Conservation (phyloP, 1,140 invertebrate genomes). For the Diabrotica virgifera region DNA sequence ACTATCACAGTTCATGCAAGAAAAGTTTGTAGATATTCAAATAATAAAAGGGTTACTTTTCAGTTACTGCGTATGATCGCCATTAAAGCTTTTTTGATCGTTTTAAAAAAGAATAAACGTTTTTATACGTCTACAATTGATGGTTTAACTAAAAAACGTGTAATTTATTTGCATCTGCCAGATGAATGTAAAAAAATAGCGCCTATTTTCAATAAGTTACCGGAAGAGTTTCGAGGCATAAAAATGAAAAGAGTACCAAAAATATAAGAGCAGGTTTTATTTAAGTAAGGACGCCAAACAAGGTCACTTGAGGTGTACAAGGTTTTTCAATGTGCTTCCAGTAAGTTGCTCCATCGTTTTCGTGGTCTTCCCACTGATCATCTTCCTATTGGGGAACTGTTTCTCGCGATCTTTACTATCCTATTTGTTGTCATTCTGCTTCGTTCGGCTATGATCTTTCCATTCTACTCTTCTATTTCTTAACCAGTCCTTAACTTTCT, state of each 20-base stretch:
- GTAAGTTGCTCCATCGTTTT: too few species aligned
- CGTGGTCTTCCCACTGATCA: too few species aligned
- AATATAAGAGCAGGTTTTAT: background rate
- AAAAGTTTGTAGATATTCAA: background rate
- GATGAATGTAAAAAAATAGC: background rate
- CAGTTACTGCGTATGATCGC: slow-evolving; percentile 14
- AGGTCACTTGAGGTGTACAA: too few species aligned
- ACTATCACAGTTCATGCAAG: slow-evolving; percentile 8
- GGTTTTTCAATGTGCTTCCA: too few species aligned
- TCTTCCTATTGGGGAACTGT: too few species aligned
- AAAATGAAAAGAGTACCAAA: slow-evolving; percentile 7
- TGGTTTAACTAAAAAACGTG: background rate
- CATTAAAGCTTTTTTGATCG: slow-evolving; percentile 17
- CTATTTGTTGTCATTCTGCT: too few species aligned
- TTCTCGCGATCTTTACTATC: too few species aligned
- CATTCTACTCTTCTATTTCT: too few species aligned
- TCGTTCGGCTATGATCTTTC: too few species aligned
- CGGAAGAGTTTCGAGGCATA: background rate
- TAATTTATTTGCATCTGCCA: slow-evolving; percentile 4
- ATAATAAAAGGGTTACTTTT: slow-evolving; percentile 8
- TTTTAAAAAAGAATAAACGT: slow-evolving; percentile 17
- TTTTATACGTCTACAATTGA: slow-evolving; percentile 19
- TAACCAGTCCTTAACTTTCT: too few species aligned
- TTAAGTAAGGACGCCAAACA: too few species aligned
- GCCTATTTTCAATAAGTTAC: slow-evolving; percentile 4